phyloP scores from a whole-genome alignment of 2,888 invertebrate genomes.

The Cyaniris semiargus region DNA sequence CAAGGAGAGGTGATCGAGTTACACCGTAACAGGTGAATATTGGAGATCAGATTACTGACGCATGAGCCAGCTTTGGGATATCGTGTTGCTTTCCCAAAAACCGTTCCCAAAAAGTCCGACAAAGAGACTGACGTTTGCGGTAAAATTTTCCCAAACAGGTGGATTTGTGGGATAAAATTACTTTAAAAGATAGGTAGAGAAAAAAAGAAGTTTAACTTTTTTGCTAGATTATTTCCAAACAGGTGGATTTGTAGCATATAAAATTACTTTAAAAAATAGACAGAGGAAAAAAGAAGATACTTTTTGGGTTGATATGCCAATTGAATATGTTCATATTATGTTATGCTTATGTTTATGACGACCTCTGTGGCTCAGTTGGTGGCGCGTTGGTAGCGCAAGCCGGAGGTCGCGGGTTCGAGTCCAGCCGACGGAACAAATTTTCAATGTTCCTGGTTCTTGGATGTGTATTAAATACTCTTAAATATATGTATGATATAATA shows the following conservation, averaged over 20 bases:
- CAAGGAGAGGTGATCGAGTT: not conserved
- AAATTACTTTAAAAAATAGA: not conserved
- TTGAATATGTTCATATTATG: not conserved
- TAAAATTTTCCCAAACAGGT: conserved; percentile 17
- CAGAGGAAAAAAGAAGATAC: not conserved
- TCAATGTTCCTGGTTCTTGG: too few species aligned
- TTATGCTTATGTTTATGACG: too few species aligned
- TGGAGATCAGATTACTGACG: not conserved
- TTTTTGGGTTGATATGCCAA: not conserved
- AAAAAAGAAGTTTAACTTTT: not conserved
- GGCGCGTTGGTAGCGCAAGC: too few species aligned
- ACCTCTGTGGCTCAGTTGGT: too few species aligned
- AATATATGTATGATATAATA: too few species aligned
- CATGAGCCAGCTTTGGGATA: conserved; percentile 5
- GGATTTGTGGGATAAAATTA: not conserved
- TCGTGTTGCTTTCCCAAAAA: conserved; percentile 15
- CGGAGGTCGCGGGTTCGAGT: too few species aligned
- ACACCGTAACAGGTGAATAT: conserved; percentile 15
- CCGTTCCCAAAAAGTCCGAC: conserved; percentile 5
- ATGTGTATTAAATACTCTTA: too few species aligned
- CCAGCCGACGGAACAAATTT: too few species aligned
- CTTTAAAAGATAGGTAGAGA: not conserved
- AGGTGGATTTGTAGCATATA: not conserved
- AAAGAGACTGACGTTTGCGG: conserved; percentile 7
- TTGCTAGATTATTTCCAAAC: not conserved